Evolutionary conservation across 2,797 vertebrate genomes (phyloP).

Genomic region (Emys orbicularis): DNA sequence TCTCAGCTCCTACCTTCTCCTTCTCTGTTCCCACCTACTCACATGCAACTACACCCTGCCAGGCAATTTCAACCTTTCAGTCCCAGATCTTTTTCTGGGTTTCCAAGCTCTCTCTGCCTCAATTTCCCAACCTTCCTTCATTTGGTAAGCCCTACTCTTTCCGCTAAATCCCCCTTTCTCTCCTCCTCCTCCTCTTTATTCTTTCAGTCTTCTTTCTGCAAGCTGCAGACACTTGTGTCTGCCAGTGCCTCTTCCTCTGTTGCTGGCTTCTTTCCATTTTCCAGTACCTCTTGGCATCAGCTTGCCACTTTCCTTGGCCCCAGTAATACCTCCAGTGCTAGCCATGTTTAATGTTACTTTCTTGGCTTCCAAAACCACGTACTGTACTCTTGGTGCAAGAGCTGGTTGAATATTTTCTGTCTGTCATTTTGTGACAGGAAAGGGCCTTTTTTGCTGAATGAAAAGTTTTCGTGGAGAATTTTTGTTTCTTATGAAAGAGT

Average conservation of each 20-base stretch:
- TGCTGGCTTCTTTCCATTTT: not conserved
- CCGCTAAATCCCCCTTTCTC: not conserved
- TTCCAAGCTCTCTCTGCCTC: not conserved
- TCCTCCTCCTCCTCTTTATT: not conserved
- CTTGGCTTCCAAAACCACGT: not conserved
- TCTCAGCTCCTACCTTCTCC: not conserved
- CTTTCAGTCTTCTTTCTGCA: not conserved
- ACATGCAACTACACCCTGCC: not conserved
- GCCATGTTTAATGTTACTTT: not conserved
- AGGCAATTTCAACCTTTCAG: not conserved
- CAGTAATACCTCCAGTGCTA: not conserved
- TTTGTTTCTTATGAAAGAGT: not conserved
- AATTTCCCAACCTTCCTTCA: not conserved
- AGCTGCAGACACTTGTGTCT: not conserved
- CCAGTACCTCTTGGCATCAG: not conserved
- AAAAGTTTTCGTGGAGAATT: not conserved
- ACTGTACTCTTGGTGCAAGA: rapidly evolving
- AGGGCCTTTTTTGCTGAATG: not conserved
- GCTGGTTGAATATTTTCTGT: not conserved
- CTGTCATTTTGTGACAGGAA: not conserved
- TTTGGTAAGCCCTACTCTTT: not conserved
- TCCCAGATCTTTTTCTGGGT: not conserved
- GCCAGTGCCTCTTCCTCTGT: not conserved
- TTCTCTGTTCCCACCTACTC: not conserved
- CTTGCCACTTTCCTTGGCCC: not conserved